Conservation (phyloP, 2,888 invertebrate genomes). For the Papilio demoleus region DNA sequence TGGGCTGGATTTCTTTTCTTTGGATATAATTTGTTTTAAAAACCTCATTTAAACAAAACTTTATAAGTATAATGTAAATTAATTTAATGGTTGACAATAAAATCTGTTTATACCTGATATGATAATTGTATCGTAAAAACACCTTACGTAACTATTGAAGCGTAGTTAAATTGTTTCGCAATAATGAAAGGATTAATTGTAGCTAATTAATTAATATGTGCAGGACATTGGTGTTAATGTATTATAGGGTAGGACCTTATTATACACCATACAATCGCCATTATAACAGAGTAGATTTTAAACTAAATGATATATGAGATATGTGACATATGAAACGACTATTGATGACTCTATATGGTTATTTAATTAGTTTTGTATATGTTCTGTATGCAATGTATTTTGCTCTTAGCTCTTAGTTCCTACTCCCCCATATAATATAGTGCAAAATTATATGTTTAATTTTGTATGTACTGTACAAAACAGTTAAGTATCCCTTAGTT, state of each 20-base stretch:
- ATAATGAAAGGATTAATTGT: constrained; percentile 56
- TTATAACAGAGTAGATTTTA: constrained; percentile 65
- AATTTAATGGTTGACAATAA: too few species aligned
- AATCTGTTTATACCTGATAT: too few species aligned
- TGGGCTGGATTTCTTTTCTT: neutral
- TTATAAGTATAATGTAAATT: too few species aligned
- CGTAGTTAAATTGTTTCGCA: constrained; percentile 41
- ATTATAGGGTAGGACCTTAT: constrained; percentile 60
- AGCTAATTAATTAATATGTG: constrained; percentile 59
- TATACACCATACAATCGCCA: constrained; percentile 64
- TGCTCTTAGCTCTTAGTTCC: too few species aligned
- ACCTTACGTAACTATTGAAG: neutral
- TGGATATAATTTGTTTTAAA: neutral
- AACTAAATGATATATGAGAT: constrained; percentile 57
- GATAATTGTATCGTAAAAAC: neutral
- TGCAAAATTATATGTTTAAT: too few species aligned
- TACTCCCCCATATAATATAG: too few species aligned
- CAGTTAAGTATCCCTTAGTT: neutral
- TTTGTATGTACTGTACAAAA: too few species aligned
- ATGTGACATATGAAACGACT: too few species aligned
- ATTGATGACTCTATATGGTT: neutral
- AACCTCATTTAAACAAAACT: too few species aligned
- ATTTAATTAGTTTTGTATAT: too few species aligned
- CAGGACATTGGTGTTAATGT: constrained; percentile 66
- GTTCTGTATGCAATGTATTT: too few species aligned